Conservation (phyloP, 2,888 invertebrate species). For the Oscheius sp. region DNA sequence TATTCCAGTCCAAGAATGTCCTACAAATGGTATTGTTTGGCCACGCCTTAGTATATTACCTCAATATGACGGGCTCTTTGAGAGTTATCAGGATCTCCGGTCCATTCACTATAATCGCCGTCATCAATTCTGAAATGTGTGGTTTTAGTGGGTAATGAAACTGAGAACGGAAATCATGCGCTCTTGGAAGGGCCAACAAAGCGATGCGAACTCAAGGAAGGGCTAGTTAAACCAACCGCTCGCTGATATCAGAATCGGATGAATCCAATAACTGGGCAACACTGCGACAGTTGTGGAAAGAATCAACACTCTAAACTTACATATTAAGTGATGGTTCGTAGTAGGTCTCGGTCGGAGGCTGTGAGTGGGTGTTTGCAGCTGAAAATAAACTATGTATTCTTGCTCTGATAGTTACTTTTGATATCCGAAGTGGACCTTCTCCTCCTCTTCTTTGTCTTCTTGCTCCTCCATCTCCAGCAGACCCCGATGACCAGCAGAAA, state of each 20-base stretch:
- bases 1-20: conserved; percentile 40
- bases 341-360: conserved; percentile 53
- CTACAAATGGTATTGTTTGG: conserved; percentile 17
- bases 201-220: conserved; percentile 10
- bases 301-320: conserved; percentile 39
- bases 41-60: conserved; percentile 11
- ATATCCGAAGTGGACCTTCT: conserved; percentile 12
- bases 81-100: conserved; percentile 42
- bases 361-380: conserved; percentile 31
- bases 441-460: not conserved
- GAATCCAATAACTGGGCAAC: conserved; percentile 11
- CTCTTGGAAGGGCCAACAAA: conserved; percentile 17
- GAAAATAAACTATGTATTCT: not conserved
- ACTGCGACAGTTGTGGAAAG: not conserved
- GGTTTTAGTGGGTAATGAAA: conserved; percentile 1
- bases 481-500: conserved; percentile 11
- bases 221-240: conserved; percentile 26
- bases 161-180: conserved; percentile 24
- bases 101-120: conserved; percentile 46
- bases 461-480: conserved; percentile 23
- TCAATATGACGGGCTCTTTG: conserved; percentile 40
- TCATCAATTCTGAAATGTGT: conserved; percentile 46
- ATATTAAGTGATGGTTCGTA: conserved; percentile 54
- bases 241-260: conserved; percentile 26
- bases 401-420: not conserved